Evolutionary conservation across 2,888 invertebrate species (phyloP), one percentile per base, ranked within the genome.

Genomic region (Podotricha telesiphe): DNA sequence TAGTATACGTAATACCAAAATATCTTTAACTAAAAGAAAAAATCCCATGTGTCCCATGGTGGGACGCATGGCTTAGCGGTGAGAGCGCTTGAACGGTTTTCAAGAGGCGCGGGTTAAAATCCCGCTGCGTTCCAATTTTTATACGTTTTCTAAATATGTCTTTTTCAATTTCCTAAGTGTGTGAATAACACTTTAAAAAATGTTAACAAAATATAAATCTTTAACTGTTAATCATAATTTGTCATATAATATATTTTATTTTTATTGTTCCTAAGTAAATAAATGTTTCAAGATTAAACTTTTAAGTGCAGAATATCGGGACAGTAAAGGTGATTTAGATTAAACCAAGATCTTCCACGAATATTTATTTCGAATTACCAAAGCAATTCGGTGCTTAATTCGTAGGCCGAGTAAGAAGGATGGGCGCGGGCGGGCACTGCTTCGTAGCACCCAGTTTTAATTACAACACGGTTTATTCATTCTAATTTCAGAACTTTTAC

Each of bases 331-430:
- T 91, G 91, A 91, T 91, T 91, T 92, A 91, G 87, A 86, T 88
- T 86, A 86, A 87, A 88, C 85, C 81, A 82, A 88, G 87, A 88
- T 86, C 87, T 83, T 77, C 77, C 76, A 86, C 84, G 89, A 90
- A 91, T 89, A 91, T 91, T 89, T 90, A 90, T 90, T 87, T 89
- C 80, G 87, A 89, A 91, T 91, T 91, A 91, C 91, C 85, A 83
- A 87, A 92, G 91, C 89, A 88, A 91, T 93, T 89, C 89, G 86
- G 87, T 90, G 88, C 87, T 91, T 93, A 92, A 93, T 91, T 92
- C 91, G 91, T 87, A 86, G 92, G 87, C 91, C 86, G 86, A 85
- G 85, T 85, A 91, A 92, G 92, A 92, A 91, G 87, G 89, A 92
- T 91, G 90, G 92, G 86, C 83, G 86, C 91, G 90, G 92, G 86